Conservation (phyloP, 2,113 vertebrate species). For the Cyprinodon tularosa region DNA sequence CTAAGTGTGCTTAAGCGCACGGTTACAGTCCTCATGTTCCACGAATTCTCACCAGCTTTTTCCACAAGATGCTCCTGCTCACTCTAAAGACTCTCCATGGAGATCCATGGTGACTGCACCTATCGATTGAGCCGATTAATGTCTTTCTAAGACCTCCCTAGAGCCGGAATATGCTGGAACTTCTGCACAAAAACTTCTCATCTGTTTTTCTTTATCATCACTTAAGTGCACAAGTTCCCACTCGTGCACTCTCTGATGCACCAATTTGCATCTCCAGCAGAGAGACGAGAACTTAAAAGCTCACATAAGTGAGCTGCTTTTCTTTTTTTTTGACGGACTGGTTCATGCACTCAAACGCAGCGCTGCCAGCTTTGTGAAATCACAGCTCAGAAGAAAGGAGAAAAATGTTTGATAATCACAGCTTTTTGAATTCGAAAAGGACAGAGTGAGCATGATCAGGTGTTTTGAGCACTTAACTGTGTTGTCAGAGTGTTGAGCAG, state of each 20-base stretch:
- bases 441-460: conserved; percentile 6
- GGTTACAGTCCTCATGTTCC: conserved; percentile 25
- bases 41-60: conserved; percentile 16
- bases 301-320: conserved; percentile 33
- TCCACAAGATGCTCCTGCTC: conserved; percentile 27
- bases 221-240: conserved; percentile 49
- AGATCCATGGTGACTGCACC: conserved; percentile 31
- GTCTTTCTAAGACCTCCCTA: conserved; percentile 17
- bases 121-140: conserved; percentile 4
- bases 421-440: conserved; percentile 36
- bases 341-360: conserved; percentile 31
- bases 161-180: conserved; percentile 25
- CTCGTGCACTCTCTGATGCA: conserved; percentile 28
- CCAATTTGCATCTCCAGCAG: conserved; percentile 27
- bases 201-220: conserved; percentile 53
- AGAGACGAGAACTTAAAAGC: conserved; percentile 33
- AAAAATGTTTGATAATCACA: conserved; percentile 43
- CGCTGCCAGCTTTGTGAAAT: conserved; percentile 57
- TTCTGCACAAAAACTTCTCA: conserved; percentile 61
- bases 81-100: conserved; percentile 52
- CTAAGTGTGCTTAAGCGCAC: conserved; percentile 62
- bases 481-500: conserved; percentile 32
- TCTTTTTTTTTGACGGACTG: conserved; percentile 35
- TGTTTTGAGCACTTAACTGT: conserved; percentile 29
- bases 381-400: conserved; percentile 13